Conservation (phyloP, 2,888 invertebrate genomes). For the Acleris literana region DNA sequence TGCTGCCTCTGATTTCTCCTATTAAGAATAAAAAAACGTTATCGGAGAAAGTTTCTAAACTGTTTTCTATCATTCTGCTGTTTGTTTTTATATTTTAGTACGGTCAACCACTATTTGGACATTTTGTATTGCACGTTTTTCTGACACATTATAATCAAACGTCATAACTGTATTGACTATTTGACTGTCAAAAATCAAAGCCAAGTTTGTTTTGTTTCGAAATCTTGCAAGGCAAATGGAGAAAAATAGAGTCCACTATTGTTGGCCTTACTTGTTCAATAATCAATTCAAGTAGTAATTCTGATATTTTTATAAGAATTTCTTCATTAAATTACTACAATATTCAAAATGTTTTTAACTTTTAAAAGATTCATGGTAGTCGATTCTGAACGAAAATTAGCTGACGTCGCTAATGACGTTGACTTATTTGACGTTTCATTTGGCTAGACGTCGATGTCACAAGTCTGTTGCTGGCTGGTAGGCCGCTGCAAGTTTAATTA, state of each 20-base stretch:
- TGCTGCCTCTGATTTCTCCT: constrained; percentile 43
- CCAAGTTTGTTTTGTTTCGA: background rate
- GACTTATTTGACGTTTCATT: constrained; percentile 46
- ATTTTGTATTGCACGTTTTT: background rate
- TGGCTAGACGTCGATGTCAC: constrained; percentile 19
- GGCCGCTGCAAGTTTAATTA: constrained; percentile 1
- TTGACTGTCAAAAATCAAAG: background rate
- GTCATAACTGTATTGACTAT: too few species aligned
- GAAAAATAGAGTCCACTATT: background rate
- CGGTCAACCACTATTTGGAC: background rate
- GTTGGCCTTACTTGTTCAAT: background rate
- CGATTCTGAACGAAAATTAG: constrained; percentile 44
- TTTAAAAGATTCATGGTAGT: background rate
- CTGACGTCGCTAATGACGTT: constrained; percentile 50
- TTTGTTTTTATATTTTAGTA: background rate
- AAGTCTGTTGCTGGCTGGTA: constrained; percentile 1
- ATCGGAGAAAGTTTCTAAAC: constrained; percentile 50
- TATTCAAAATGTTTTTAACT: too few species aligned
- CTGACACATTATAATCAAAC: background rate
- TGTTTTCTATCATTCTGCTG: constrained; percentile 55
- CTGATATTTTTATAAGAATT: background rate
- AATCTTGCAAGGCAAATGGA: background rate
- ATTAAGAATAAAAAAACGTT: constrained; percentile 55
- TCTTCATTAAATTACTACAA: too few species aligned
- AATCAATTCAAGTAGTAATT: background rate